Conservation (phyloP, 1,140 invertebrate genomes). For the Melanaphis sacchari region DNA sequence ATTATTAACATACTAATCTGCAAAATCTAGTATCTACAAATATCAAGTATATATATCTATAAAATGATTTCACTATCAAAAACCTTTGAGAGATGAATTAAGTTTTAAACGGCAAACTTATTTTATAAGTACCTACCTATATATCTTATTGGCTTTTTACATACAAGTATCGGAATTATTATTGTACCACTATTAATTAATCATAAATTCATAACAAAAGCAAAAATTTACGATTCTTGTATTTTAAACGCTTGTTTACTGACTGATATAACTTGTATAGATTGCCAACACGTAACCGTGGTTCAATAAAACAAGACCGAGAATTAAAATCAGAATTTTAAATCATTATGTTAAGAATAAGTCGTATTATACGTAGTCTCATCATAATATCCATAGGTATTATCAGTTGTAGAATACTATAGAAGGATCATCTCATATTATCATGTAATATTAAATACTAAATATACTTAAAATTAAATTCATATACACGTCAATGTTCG, state of each 20-base stretch:
- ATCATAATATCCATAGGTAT: neutral
- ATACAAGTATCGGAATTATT: neutral
- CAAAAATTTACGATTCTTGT: neutral
- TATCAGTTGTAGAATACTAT: neutral
- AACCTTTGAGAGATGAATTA: neutral
- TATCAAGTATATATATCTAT: neutral
- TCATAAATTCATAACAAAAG: neutral
- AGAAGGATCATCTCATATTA: neutral
- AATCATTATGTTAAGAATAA: neutral
- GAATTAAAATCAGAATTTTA: neutral
- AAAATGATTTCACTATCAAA: neutral
- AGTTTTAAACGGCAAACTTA: neutral
- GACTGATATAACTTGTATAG: neutral
- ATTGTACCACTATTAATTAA: neutral
- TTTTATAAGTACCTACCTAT: neutral
- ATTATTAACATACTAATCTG: no score
- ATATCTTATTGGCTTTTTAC: neutral
- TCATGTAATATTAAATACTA: neutral
- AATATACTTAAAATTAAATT: conserved; percentile 13
- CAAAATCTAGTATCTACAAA: neutral
- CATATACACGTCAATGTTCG: neutral
- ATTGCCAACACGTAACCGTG: neutral
- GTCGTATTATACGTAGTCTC: neutral
- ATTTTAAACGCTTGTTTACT: conserved; percentile 3
- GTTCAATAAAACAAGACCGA: neutral